phyloP scores from a whole-genome alignment of 2,797 vertebrate genomes.

The Typhlichthys eigenmanni region DNA sequence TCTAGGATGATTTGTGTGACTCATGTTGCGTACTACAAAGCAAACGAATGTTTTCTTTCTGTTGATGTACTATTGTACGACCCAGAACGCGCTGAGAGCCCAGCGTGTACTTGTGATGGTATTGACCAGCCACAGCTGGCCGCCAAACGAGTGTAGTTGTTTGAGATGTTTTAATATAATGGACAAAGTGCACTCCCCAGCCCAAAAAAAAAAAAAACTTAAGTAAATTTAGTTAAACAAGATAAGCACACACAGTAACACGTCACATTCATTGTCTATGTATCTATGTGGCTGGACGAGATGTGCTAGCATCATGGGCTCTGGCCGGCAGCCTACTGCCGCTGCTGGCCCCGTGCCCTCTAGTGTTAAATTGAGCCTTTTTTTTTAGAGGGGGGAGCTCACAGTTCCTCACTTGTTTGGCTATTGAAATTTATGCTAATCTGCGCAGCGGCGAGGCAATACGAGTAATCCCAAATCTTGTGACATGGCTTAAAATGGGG shows the following conservation, averaged over 20 bases:
- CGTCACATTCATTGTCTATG: constrained; percentile 8
- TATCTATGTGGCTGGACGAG: constrained; percentile 3
- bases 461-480: constrained; percentile 43
- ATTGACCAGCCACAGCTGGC: constrained; percentile 7
- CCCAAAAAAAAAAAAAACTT: not conserved
- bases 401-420: constrained; percentile 4
- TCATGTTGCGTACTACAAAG: too few relatives aligned
- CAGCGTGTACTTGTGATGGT: not conserved
- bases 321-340: not conserved
- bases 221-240: too few relatives aligned
- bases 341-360: constrained; percentile 1
- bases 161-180: constrained; percentile 5
- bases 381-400: not conserved
- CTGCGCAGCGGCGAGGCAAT: constrained; percentile 21
- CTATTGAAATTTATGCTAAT: constrained; percentile 40
- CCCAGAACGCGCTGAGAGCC: not conserved
- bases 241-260: not conserved
- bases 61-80: not conserved
- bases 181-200: not conserved
- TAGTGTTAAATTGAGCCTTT: constrained; percentile 2
- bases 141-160: not conserved
- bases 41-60: not conserved
- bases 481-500: constrained; percentile 38
- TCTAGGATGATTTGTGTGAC: too few relatives aligned
- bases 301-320: not conserved